phyloP scores from a whole-genome alignment of 2,113 vertebrate genomes.

The Pagrus major region DNA sequence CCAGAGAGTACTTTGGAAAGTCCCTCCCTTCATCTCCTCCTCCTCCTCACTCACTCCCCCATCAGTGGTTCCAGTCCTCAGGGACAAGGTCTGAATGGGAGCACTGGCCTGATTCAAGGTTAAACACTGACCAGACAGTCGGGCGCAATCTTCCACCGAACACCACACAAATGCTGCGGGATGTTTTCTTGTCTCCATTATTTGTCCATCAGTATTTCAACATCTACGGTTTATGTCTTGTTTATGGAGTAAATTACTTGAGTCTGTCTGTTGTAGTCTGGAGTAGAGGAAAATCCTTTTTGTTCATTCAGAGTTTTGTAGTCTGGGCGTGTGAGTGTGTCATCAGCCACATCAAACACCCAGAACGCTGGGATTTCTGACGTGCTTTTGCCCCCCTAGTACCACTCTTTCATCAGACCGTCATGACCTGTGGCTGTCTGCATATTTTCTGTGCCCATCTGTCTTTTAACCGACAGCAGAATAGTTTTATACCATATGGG shows the following conservation, averaged over 20 bases:
- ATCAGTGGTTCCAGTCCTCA: slow-evolving; percentile 30
- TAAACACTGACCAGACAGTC: slow-evolving; percentile 28
- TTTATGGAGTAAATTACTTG: slow-evolving; percentile 40
- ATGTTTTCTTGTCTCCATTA: slow-evolving; percentile 28
- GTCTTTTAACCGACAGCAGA: slow-evolving; percentile 48
- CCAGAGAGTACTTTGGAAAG: slow-evolving; percentile 51
- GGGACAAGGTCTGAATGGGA: slow-evolving; percentile 46
- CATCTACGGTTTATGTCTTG: slow-evolving; percentile 28
- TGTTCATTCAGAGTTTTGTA: slow-evolving; percentile 55
- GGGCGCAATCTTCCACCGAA: slow-evolving; percentile 27
- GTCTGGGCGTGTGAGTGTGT: slow-evolving; percentile 45
- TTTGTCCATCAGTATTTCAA: slow-evolving; percentile 10
- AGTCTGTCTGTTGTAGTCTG: slow-evolving; percentile 48
- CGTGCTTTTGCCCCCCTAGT: slow-evolving; percentile 12
- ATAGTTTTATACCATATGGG: slow-evolving; percentile 33
- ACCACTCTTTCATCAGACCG: background rate
- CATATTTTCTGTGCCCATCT: slow-evolving; percentile 52
- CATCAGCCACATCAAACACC: slow-evolving; percentile 61
- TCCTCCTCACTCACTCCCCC: slow-evolving; percentile 33
- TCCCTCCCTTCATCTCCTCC: slow-evolving; percentile 20
- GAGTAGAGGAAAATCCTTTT: slow-evolving; percentile 47
- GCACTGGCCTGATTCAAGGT: slow-evolving; percentile 42
- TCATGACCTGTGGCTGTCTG: slow-evolving; percentile 64
- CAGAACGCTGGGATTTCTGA: slow-evolving; percentile 53
- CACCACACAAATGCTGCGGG: slow-evolving; percentile 4